Evolutionary conservation across 2,888 invertebrate species (phyloP), one percentile per base, ranked within the genome.

Genomic region (Sericinus montela): DNA sequence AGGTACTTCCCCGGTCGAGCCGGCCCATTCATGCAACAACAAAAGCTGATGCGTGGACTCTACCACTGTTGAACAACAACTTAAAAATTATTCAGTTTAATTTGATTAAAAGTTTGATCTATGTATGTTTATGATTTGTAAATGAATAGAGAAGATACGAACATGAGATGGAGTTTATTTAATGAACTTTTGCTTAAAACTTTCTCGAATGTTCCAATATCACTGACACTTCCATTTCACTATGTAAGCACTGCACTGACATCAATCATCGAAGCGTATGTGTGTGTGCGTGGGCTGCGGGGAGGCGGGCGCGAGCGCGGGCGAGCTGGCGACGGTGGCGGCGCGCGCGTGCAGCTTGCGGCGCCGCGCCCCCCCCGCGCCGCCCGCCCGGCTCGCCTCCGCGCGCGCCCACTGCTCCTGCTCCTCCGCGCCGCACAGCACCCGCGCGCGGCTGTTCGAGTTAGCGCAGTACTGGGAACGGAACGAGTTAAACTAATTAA

Each of bases 381-480:
- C 19, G 19, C 19, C 19, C 2, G 19, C 51, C n/a, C 78, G 71
- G 23, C 77, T 79, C 9, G 79, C 76, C 56, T 90, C 85, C 32
- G 97, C 94, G 67, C 94, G 94, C 13, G 92, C 78, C 97, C 97
- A 97, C 78, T 98, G 97, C 15, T 84, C 79, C 30, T 89, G 82
- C 71, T 97, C 97, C 54, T 93, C 94, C 1, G 92, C 89, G 0
- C 92, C 94, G 56, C 79, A 60, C 47, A 92, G 61, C 9, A 92
- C 72, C 1, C 66, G 68, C 0, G 75, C 70, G 1, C 53, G 55
- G 46, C 54, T 65, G 32, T 56, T 69, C 38, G 62, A 63, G 48
- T 63, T 69, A 0, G 59, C 57, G 57, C 76, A 80, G 67, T 81
- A 89, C 83, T 80, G 72, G 3, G 62, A 69, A 51, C 4, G 1